Conservation (phyloP, 1,140 invertebrate species). For the Drosophila guanche region DNA sequence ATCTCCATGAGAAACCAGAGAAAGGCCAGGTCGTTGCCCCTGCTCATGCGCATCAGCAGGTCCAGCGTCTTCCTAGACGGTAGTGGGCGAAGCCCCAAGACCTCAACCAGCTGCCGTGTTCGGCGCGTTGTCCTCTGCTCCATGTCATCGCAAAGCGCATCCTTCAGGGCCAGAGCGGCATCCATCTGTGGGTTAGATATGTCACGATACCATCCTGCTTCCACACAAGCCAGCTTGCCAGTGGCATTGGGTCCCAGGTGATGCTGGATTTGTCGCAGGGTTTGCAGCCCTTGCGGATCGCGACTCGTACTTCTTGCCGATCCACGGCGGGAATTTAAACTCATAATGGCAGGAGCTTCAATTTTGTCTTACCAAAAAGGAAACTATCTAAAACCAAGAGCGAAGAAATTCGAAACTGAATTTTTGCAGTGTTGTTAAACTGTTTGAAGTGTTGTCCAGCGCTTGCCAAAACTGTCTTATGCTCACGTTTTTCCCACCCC, state of each 20-base stretch:
- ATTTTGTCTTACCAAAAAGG: slow-evolving; percentile 25
- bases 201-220: slow-evolving; percentile 55
- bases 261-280: not conserved
- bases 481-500: slow-evolving; percentile 16
- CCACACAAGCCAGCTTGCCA: not conserved
- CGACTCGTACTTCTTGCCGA: not conserved
- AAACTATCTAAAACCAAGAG: not conserved
- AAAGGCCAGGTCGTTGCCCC: slow-evolving; percentile 67
- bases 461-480: not conserved
- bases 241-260: not conserved
- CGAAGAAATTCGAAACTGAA: not conserved
- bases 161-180: slow-evolving; percentile 22
- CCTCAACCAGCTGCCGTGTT: slow-evolving; percentile 1
- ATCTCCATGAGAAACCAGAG: slow-evolving; percentile 74
- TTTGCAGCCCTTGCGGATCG: not conserved
- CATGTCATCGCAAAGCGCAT: slow-evolving; percentile 32
- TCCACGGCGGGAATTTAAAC: not conserved
- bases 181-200: slow-evolving; percentile 45
- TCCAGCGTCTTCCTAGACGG: slow-evolving; percentile 8
- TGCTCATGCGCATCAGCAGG: slow-evolving; percentile 36
- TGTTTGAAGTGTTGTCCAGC: not conserved
- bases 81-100: slow-evolving; percentile 42
- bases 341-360: slow-evolving; percentile 5
- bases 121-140: slow-evolving; percentile 30
- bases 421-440: slow-evolving; percentile 18